A percentile compares a stretch with the other conserved stretches of the same genome.
Conservation (phyloP, 2,888 invertebrate genomes). For the Cremastobaeus sp. region DNA sequence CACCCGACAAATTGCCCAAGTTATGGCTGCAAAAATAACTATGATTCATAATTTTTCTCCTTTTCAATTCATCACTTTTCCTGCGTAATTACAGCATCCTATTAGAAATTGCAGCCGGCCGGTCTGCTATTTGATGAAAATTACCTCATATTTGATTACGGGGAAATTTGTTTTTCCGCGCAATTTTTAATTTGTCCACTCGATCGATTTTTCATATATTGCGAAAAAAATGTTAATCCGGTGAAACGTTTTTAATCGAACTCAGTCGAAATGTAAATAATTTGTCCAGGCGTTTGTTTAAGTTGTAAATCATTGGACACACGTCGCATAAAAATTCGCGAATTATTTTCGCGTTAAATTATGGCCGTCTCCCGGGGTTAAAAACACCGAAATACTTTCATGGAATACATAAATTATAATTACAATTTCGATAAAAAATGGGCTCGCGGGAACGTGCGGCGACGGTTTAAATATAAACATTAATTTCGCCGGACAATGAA, state of each 20-base stretch:
- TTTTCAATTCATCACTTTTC: no score
- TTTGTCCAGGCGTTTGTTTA: constrained; percentile 21
- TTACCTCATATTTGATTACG: constrained; percentile 24
- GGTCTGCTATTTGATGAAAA: no score
- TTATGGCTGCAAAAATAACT: no score
- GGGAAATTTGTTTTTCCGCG: constrained; percentile 20
- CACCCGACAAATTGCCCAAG: no score
- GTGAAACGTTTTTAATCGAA: constrained; percentile 21
- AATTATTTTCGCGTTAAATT: constrained; percentile 23
- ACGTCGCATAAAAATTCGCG: constrained; percentile 13
- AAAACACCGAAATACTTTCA: constrained; percentile 35
- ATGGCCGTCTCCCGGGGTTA: constrained; percentile 4
- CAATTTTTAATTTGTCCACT: constrained; percentile 17
- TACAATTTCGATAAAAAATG: constrained; percentile 40
- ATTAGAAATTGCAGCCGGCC: no score
- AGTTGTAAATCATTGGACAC: constrained; percentile 10
- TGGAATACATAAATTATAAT: constrained; percentile 40
- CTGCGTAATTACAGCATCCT: no score
- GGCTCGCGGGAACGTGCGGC: constrained; percentile 13
- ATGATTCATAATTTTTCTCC: no score
- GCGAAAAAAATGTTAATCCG: constrained; percentile 26
- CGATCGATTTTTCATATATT: constrained; percentile 6
- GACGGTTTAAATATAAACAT: constrained; percentile 37
- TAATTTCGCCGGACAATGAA: constrained; percentile 42
- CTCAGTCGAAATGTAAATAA: constrained; percentile 22